Evolutionary conservation across 2,797 vertebrate species (phyloP), one percentile per base, ranked within the genome.

Genomic region (Lindbergichthys nudifrons): DNA sequence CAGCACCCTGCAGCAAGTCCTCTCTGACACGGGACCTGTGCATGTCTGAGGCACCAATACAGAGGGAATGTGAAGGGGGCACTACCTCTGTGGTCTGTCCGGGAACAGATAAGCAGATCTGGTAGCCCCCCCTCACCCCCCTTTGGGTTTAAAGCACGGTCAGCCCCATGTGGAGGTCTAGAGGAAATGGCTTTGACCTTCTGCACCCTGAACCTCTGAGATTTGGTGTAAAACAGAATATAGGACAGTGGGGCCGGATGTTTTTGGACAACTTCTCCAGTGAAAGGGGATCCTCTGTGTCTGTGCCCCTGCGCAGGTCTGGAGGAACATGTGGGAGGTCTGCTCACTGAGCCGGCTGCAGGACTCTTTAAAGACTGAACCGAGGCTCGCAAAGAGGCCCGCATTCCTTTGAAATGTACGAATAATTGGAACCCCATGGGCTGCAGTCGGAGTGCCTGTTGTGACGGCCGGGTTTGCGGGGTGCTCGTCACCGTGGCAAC

Each of bases 361-460:
- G 70, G 83, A 82, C 72, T 85, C 87, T 81, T 88, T 81, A 92
- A 73, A 91, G 90, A 91, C 89, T 84, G 84, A 82, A 87, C 73
- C 32, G 47, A 65, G 83, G 82, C 92, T 92, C 75, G 66, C 88
- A 81, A 86, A 93, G 90, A 88, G 91, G 88, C 90, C 85, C 85
- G 75, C 93, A 93, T 92, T 93, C 92, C 90, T 92, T 91, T 93
- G 85, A 92, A 94, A 94, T 88, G 89, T 90, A 89, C 79, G 82
- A 88, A 92, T 94, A 94, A 95, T 93, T 94, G 89, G 90, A 94
- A 92, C 91, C 91, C 15, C 91, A 94, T 94, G 93, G 90, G 81
- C 87, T 84, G 85, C 84, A 89, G 88, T 89, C 82, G 74, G 86
- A 77, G 91, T 30, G 86, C 89, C 88, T 94, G 92, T 93, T 94